Evolutionary conservation across 2,797 vertebrate genomes (phyloP).

Genomic region (Sebastes taczanowskii): DNA sequence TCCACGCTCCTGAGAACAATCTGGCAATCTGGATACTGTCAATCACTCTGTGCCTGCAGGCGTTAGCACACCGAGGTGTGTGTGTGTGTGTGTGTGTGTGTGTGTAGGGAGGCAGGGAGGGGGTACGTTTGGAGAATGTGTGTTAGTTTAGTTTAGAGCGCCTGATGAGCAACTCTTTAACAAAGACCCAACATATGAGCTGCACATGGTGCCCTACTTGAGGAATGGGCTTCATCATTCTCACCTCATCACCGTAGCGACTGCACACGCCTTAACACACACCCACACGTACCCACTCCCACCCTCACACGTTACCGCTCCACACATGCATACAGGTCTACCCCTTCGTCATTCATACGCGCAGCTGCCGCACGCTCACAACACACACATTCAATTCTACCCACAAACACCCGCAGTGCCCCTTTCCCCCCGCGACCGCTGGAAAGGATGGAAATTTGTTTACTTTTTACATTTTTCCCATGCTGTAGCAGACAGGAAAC

Average conservation of each 20-base stretch:
- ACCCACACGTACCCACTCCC: slow-evolving; percentile 39
- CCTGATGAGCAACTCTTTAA: slow-evolving; percentile 71
- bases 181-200: slow-evolving; percentile 77
- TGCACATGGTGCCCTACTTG: slow-evolving; percentile 72
- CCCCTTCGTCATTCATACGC: slow-evolving; percentile 37
- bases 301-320: slow-evolving; percentile 49
- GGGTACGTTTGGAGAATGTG: slow-evolving; percentile 22
- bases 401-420: slow-evolving; percentile 50
- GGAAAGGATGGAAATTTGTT: slow-evolving; percentile 55
- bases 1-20: slow-evolving; percentile 77
- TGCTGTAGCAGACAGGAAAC: slow-evolving; percentile 33
- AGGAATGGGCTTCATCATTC: slow-evolving; percentile 77
- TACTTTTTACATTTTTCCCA: slow-evolving; percentile 52
- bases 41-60: slow-evolving; percentile 73
- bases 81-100: slow-evolving; percentile 8
- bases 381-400: slow-evolving; percentile 24
- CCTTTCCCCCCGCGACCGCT: slow-evolving; percentile 20
- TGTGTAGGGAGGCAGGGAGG: neutral
- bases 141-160: slow-evolving; percentile 51
- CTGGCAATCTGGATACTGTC: slow-evolving; percentile 81
- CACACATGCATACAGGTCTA: slow-evolving; percentile 22
- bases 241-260: slow-evolving; percentile 71
- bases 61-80: slow-evolving; percentile 16
- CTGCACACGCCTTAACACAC: slow-evolving; percentile 38
- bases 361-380: slow-evolving; percentile 44